These are phyloP conservation scores for Hydrolagus affinis DNA, from an alignment of 2,113 vertebrate genomes.

Conservation along the genomic window DNA sequence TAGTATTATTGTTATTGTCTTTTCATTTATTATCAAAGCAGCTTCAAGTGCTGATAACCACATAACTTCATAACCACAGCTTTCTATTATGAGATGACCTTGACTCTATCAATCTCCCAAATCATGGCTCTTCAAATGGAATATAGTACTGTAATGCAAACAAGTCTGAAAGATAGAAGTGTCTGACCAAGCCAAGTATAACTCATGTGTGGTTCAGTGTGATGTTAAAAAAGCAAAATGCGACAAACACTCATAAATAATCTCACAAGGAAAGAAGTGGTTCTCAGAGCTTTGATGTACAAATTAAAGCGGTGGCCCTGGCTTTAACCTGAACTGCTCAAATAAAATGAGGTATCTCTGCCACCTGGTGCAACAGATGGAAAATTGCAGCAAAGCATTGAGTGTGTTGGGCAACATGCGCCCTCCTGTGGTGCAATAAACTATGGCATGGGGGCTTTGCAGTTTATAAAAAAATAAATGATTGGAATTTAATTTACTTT, in stretches of 20 bases:
- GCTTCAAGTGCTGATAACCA: too few species aligned
- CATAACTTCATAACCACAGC: too few species aligned
- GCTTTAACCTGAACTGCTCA: too few species aligned
- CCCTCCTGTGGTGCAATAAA: neutral
- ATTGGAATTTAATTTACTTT: constrained; percentile 15
- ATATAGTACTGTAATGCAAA: neutral
- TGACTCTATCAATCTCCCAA: neutral
- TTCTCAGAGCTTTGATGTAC: neutral
- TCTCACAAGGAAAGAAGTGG: too few species aligned
- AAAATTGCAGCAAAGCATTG: neutral
- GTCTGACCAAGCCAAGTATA: neutral
- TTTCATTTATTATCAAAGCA: too few species aligned
- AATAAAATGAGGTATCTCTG: constrained; percentile 5
- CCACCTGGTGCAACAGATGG: neutral
- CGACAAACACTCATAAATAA: neutral
- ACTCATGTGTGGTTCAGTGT: neutral
- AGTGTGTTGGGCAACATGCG: neutral
- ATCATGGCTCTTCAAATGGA: neutral
- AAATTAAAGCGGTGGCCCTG: neutral
- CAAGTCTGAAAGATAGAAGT: neutral
- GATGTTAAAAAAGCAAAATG: constrained; percentile 4
- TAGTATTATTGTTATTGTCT: too few species aligned
- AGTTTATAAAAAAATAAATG: neutral
- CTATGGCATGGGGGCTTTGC: too few species aligned
- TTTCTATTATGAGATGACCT: too few species aligned